Evolutionary conservation across 1,140 invertebrate species (phyloP), one percentile per base, ranked within the genome.

Genomic region (Tenebrio molitor): DNA sequence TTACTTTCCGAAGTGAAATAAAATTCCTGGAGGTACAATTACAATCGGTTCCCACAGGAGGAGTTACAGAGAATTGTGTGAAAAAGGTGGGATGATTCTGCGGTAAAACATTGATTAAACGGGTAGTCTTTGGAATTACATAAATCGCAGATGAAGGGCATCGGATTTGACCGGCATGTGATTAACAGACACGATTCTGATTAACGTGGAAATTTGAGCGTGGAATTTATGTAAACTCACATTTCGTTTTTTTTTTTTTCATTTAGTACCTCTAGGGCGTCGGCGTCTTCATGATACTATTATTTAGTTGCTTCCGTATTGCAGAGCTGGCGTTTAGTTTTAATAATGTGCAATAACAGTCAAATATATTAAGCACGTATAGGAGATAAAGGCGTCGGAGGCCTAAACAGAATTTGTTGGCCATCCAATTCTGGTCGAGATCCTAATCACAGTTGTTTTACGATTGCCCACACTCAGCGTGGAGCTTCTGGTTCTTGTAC

Each of bases 391-490:
- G 50, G 23, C 23, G 23, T 12, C 3, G 23, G 23, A 12, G 15
- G 5, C 21, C 50, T 58, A 58, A 58, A 25, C 50, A 23, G 23
- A 58, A 58, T 58, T 58, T 58, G 23, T 25, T 58, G 50, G 19
- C 21, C 50, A 58, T 33, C 50, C 19, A 29, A 12, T 12, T 14
- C 10, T 58, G 14, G 44, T 50, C 36, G n/a, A n/a, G 36, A 39
- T 58, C 23, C 10, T 58, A 58, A 58, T 58, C 50, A 16, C 23
- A n/a, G 50, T 58, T 25, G 23, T 58, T 58, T 58, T 23, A 58
- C 23, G 50, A 58, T 58, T 58, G 10, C 19, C n/a, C n/a, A 12
- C 4, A 39, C 12, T 39, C 36, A 6, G 6, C 36, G 2, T 12
- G 29, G 29, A 6, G 36, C n/a, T 39, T 39, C 36, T 39, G 36